Conservation (phyloP, 2,797 vertebrate genomes). For the Oryzias sinensis region DNA sequence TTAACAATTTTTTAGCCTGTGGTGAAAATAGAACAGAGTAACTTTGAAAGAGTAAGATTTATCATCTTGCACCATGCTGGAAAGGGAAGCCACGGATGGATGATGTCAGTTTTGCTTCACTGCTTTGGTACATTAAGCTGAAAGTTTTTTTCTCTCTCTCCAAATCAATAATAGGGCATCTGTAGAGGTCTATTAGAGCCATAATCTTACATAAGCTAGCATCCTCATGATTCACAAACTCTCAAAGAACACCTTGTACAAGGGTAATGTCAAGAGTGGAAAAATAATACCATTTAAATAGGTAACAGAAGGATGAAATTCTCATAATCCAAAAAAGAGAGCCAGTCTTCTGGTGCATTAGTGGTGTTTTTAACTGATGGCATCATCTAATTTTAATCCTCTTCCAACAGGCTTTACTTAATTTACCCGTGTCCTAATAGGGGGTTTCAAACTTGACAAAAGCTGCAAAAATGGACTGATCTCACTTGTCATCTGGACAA, state of each 20-base stretch:
- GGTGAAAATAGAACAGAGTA: slow-evolving; percentile 41
- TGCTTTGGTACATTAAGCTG: slow-evolving; percentile 65
- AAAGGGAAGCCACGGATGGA: slow-evolving; percentile 47
- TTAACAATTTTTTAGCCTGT: slow-evolving; percentile 50
- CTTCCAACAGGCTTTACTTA: slow-evolving; percentile 1
- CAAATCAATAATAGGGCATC: slow-evolving; percentile 73
- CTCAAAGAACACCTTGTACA: slow-evolving; percentile 60
- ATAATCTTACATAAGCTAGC: slow-evolving; percentile 66
- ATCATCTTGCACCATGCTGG: slow-evolving; percentile 57
- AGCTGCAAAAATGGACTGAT: slow-evolving; percentile 28
- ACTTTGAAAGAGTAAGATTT: slow-evolving; percentile 58
- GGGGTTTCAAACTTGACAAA: slow-evolving; percentile 27
- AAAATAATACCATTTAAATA: slow-evolving; percentile 27
- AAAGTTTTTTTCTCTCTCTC: slow-evolving; percentile 56
- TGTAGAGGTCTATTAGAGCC: slow-evolving; percentile 68
- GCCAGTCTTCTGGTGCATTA: neutral
- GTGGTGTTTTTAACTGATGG: slow-evolving; percentile 6
- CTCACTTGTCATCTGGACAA: slow-evolving; percentile 33
- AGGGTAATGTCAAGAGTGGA: slow-evolving; percentile 57
- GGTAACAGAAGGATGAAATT: slow-evolving; percentile 20
- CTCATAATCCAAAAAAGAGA: slow-evolving; percentile 12
- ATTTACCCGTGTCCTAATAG: slow-evolving; percentile 7
- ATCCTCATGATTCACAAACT: slow-evolving; percentile 60
- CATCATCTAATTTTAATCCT: neutral
- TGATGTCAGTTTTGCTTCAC: slow-evolving; percentile 68